Base-by-base conservation (phyloP, 2,888 invertebrate species). In the Ypsolopha scabrella region DNA sequence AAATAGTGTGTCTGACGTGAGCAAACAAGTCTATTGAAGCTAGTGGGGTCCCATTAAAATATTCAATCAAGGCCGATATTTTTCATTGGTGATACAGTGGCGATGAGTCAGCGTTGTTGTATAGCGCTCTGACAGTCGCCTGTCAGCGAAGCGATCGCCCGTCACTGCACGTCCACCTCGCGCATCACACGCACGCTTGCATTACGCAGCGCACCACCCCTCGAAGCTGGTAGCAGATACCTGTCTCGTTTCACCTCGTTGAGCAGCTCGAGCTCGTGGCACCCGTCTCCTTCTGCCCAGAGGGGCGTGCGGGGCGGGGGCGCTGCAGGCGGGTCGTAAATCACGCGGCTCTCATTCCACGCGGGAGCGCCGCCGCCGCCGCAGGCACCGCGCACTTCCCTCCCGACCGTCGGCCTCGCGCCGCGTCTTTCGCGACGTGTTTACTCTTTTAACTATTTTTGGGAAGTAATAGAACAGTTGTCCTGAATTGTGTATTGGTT, bases 261-360 rank as follows among this genome's bases (percentile, higher is more conserved):
- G 47, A 53, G 53, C 55, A 56, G 59, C 52, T 53, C 44, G 55
- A 57, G 53, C 56, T 53, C 50, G 54, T 53, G 58, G 66, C 69
- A 56, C 59, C 64, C 62, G 60, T 81, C 82, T 67, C 71, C 57
- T 56, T 81, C 77, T 62, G 56, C 60, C 66, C 75, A 67, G 76
- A 11, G 45, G 72, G 77, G 74, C 68, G 79, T 65, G 79, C 75
- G 80, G 83, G 82, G 76, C 70, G 76, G 75, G 83, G 81, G 80
- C 75, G 80, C 80, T 83, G 86, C 85, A 83, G 85, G 86, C 85
- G 85, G 83, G 82, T 85, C 87, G 87, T 87, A 87, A 87, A 87
- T 87, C 87, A 87, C 81, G 73, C 76, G 76, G 80, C 74, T 81
- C 83, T 87, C 87, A 87, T 86, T 87, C 87, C 86, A 80, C 83